Evolutionary conservation across 2,113 vertebrate genomes (phyloP).

Genomic region (Oncorhynchus nerka): DNA sequence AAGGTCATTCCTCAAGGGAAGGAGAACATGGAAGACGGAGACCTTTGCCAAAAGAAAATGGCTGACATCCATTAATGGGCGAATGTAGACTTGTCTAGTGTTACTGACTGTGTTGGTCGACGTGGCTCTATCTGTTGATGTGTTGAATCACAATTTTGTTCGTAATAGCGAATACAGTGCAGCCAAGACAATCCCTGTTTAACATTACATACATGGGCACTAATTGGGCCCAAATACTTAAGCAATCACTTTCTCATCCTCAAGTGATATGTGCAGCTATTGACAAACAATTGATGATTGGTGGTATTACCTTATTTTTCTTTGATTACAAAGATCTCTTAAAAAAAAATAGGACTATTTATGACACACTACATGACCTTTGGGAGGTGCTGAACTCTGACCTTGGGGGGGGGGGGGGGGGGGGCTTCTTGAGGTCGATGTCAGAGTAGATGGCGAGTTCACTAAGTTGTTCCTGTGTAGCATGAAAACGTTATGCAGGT

Average conservation of each 20-base stretch:
- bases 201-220: too few species aligned
- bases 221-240: too few species aligned
- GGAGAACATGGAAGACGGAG: conserved; percentile 21
- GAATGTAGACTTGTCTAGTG: neutral
- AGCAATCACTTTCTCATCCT: too few species aligned
- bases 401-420: conserved; percentile 89
- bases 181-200: too few species aligned
- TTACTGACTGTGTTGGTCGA: neutral
- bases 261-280: neutral
- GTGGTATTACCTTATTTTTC: neutral
- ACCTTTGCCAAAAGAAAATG: conserved; percentile 40
- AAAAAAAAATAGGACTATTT: conserved; percentile 34
- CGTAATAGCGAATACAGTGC: too few species aligned
- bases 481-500: conserved; percentile 96
- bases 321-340: conserved; percentile 84
- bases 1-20: neutral
- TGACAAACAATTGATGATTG: neutral
- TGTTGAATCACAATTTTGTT: too few species aligned
- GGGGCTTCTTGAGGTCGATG: conserved; percentile 88
- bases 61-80: conserved; percentile 20
- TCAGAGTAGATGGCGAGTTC: conserved; percentile 90
- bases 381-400: conserved; percentile 56
- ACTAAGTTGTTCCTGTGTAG: conserved; percentile 90
- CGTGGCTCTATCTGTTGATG: too few species aligned
- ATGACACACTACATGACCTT: neutral